These are phyloP conservation scores for Diplogasteroides magnus DNA, from an alignment of 1,140 invertebrate genomes.

Conservation along the genomic window DNA sequence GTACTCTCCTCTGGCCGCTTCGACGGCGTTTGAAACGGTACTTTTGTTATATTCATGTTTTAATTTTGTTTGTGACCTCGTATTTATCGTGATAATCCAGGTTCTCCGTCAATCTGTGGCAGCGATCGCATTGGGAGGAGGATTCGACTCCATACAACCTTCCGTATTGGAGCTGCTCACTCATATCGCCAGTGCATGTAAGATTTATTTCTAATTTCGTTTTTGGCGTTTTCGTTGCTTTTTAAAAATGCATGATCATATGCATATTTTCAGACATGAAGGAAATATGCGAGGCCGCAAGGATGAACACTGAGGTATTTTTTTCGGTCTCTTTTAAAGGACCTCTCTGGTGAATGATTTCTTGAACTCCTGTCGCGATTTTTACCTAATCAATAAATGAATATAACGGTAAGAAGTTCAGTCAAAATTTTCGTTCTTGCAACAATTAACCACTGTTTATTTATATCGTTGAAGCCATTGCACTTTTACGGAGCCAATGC, in stretches of 20 bases:
- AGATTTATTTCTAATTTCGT: not conserved
- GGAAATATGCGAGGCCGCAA: slow-evolving; percentile 12
- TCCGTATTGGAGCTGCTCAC: slow-evolving; percentile 21
- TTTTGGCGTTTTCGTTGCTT: slow-evolving; percentile 9
- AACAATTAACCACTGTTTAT: too few species aligned
- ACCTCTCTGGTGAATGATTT: not conserved
- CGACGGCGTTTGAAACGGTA: not conserved
- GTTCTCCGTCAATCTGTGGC: slow-evolving; percentile 18
- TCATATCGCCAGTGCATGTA: slow-evolving; percentile 25
- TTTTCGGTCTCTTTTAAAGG: not conserved
- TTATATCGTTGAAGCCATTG: too few species aligned
- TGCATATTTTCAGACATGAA: slow-evolving; percentile 29
- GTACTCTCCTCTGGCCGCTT: not conserved
- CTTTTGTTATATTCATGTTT: too few species aligned
- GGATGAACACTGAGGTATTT: slow-evolving; percentile 63
- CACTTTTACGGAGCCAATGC: too few species aligned
- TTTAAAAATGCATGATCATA: slow-evolving; percentile 1
- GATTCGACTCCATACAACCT: slow-evolving; percentile 20
- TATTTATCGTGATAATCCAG: too few species aligned
- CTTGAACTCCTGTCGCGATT: too few species aligned
- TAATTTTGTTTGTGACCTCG: too few species aligned
- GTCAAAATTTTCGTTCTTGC: too few species aligned
- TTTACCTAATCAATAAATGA: too few species aligned
- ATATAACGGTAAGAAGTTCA: too few species aligned
- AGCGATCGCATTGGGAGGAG: slow-evolving; percentile 13